Evolutionary conservation across 1,140 invertebrate species (phyloP).

Genomic region (Temnothorax curvispinosus): DNA sequence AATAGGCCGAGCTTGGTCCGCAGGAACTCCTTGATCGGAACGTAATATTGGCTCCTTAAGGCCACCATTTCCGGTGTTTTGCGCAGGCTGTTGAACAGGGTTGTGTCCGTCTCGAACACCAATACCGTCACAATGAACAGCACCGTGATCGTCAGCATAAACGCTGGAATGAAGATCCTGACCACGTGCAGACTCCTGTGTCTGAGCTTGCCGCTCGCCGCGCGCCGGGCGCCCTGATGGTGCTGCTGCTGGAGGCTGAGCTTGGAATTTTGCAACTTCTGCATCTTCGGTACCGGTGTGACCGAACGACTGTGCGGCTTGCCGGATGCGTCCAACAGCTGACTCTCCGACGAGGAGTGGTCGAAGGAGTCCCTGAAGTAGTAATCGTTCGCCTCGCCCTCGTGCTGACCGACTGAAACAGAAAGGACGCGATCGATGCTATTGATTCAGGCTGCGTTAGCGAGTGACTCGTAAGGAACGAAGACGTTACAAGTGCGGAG

Average conservation of each 20-base stretch:
- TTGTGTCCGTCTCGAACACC: slow-evolving; percentile 91
- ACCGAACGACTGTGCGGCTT: slow-evolving; percentile 83
- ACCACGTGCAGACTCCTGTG: slow-evolving; percentile 87
- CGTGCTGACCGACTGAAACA: slow-evolving; percentile 82
- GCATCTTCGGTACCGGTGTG: slow-evolving; percentile 86
- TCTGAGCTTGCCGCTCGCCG: slow-evolving; percentile 68
- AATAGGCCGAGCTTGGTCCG: slow-evolving; percentile 86
- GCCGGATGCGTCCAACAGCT: slow-evolving; percentile 86
- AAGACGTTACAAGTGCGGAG: slow-evolving; percentile 28
- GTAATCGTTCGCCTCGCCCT: slow-evolving; percentile 87
- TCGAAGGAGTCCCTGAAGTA: slow-evolving; percentile 92
- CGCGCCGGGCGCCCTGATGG: slow-evolving; percentile 57
- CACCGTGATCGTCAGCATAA: slow-evolving; percentile 89
- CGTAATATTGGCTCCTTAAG: slow-evolving; percentile 92
- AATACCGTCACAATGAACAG: slow-evolving; percentile 89
- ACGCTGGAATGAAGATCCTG: slow-evolving; percentile 90
- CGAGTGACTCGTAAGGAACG: not conserved
- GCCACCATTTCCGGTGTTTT: slow-evolving; percentile 92
- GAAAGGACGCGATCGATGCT: slow-evolving; percentile 36
- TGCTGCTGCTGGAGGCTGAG: slow-evolving; percentile 77
- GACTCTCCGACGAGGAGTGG: slow-evolving; percentile 91
- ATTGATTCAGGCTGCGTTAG: slow-evolving; percentile 6
- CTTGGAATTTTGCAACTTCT: slow-evolving; percentile 86
- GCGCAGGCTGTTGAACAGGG: slow-evolving; percentile 89
- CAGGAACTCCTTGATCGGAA: slow-evolving; percentile 92